Conservation (phyloP, 2,888 invertebrate genomes). For the Protodeltote pygarga region DNA sequence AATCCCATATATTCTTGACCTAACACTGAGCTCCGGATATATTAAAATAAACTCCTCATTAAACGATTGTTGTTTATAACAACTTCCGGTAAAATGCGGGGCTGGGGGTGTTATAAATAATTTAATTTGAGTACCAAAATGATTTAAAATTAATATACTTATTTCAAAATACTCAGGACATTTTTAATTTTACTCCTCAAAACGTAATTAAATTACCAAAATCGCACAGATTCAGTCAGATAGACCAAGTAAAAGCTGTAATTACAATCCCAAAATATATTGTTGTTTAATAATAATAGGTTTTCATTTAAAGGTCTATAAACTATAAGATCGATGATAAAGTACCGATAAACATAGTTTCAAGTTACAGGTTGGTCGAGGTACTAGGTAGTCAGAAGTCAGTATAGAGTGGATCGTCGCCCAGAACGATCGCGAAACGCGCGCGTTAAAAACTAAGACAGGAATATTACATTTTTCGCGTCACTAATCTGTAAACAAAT, state of each 20-base stretch:
- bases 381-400: constrained; percentile 23
- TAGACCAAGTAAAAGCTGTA: constrained; percentile 11
- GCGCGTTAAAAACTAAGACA: constrained; percentile 10
- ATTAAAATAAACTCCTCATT: too few species aligned
- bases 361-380: constrained; percentile 34
- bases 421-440: constrained; percentile 30
- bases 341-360: constrained; percentile 45
- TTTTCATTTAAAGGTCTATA: constrained; percentile 49
- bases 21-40: too few species aligned
- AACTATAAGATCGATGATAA: constrained; percentile 48
- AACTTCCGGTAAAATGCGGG: too few species aligned
- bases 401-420: constrained; percentile 44
- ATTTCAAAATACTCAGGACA: too few species aligned
- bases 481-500: constrained; percentile 32
- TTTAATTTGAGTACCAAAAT: too few species aligned
- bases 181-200: too few species aligned
- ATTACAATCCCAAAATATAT: constrained; percentile 14
- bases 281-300: constrained; percentile 31
- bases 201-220: too few species aligned
- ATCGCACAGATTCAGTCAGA: neutral
- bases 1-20: too few species aligned
- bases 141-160: too few species aligned
- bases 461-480: constrained; percentile 31
- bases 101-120: too few species aligned
- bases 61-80: too few species aligned